Conservation (phyloP, 2,113 vertebrate genomes). For the Mixornis gularis region DNA sequence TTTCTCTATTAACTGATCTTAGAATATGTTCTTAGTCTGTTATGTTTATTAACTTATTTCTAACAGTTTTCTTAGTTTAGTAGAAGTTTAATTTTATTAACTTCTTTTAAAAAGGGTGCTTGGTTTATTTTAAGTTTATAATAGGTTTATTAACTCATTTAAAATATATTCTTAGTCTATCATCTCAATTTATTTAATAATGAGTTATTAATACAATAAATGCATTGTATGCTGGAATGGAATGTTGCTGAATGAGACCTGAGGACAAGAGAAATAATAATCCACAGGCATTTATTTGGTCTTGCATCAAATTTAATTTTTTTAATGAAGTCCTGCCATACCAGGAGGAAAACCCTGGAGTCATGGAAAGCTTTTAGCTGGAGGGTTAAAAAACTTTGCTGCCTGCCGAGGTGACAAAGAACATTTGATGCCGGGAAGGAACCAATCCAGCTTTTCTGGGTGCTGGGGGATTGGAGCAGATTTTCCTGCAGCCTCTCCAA, state of each 20-base stretch:
- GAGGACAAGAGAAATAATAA: background rate
- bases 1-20: background rate
- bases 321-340: background rate
- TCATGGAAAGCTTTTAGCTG: accelerated
- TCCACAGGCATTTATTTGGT: background rate
- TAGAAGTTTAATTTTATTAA: background rate
- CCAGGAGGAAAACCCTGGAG: background rate
- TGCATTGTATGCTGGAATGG: no score
- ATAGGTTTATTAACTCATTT: background rate
- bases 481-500: background rate
- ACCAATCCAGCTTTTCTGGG: background rate
- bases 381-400: background rate
- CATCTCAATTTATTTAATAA: background rate
- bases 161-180: background rate
- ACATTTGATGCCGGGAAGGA: background rate
- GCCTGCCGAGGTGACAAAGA: background rate
- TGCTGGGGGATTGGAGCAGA: background rate
- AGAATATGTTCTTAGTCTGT: background rate
- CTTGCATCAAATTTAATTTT: background rate
- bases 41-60: background rate
- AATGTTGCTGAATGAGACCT: background rate
- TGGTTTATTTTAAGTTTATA: background rate
- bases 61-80: background rate
- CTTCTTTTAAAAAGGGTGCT: accelerated
- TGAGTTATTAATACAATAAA: background rate